A percentile compares a stretch with the other conserved stretches of the same genome.
These are phyloP conservation scores for Erythrocercus mccallii DNA, from an alignment of 2,113 vertebrate genomes.

Conservation along the genomic window DNA sequence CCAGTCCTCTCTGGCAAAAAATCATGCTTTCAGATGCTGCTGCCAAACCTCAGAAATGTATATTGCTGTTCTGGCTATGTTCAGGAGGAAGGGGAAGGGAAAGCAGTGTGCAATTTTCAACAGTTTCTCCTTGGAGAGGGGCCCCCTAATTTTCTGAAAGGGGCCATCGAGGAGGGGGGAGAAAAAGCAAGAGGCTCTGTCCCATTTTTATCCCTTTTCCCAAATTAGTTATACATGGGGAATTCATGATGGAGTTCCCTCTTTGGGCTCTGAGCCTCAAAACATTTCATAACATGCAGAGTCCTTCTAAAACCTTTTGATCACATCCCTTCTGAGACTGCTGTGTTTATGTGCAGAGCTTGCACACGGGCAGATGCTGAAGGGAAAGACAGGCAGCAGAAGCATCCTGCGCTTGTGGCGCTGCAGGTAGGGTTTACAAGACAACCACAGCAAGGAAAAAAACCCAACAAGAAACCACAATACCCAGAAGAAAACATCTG, in stretches of 20 bases:
- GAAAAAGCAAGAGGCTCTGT: conserved; percentile 24
- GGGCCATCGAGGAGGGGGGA: conserved; percentile 42
- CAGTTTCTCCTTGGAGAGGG: conserved; percentile 62
- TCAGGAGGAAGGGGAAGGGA: conserved; percentile 63
- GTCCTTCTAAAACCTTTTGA: conserved; percentile 37
- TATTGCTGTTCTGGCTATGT: conserved; percentile 70
- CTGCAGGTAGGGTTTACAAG: neutral
- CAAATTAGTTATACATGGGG: conserved; percentile 39
- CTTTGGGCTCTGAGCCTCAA: conserved; percentile 48
- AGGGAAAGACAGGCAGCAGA: neutral
- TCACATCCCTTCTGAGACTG: neutral
- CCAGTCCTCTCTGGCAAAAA: conserved; percentile 61
- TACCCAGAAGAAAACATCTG: neutral
- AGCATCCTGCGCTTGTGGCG: neutral
- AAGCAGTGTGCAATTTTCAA: conserved; percentile 66
- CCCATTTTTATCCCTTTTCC: conserved; percentile 50
- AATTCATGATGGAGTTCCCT: conserved; percentile 36
- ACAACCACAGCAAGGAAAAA: neutral
- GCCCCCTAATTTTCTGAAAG: conserved; percentile 71
- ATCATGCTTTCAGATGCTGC: conserved; percentile 56
- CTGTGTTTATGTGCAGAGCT: neutral
- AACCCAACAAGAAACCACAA: neutral
- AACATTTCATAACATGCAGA: conserved; percentile 31
- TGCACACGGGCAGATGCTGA: neutral
- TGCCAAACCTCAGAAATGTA: conserved; percentile 76